phyloP scores from a whole-genome alignment of 2,888 invertebrate genomes.

The Bellardia pandia region DNA sequence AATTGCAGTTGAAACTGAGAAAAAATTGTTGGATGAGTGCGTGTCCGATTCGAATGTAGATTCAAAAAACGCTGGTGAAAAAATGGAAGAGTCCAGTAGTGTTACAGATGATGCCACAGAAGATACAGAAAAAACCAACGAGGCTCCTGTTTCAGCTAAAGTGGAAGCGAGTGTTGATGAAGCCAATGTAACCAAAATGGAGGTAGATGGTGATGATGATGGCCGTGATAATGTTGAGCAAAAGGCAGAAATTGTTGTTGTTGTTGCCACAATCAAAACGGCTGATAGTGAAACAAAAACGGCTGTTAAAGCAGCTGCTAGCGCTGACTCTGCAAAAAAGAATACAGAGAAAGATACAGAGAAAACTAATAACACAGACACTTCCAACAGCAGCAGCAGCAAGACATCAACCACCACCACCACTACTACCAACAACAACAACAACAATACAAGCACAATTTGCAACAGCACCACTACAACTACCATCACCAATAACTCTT shows the following conservation, averaged over 20 bases:
- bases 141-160: slow-evolving; percentile 53
- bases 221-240: slow-evolving; percentile 33
- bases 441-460: neutral
- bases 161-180: slow-evolving; percentile 34
- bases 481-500: slow-evolving; percentile 37
- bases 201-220: slow-evolving; percentile 52
- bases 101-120: slow-evolving; percentile 15
- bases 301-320: slow-evolving; percentile 42
- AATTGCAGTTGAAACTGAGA: slow-evolving; percentile 35
- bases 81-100: slow-evolving; percentile 45
- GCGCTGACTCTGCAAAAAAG: slow-evolving; percentile 35
- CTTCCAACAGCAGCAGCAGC: slow-evolving; percentile 40
- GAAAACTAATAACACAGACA: slow-evolving; percentile 54
- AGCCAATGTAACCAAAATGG: slow-evolving; percentile 52
- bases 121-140: slow-evolving; percentile 42
- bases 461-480: slow-evolving; percentile 3
- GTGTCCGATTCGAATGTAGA: slow-evolving; percentile 59
- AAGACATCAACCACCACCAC: slow-evolving; percentile 44
- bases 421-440: slow-evolving; percentile 23
- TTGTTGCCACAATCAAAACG: slow-evolving; percentile 35
- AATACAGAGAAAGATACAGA: slow-evolving; percentile 21
- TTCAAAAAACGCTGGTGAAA: slow-evolving; percentile 52
- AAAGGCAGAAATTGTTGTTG: slow-evolving; percentile 51
- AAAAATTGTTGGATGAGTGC: slow-evolving; percentile 43
- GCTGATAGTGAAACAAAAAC: slow-evolving; percentile 55